Evolutionary conservation across 2,113 vertebrate genomes (phyloP).

Genomic region (Oncorhynchus mykiss): DNA sequence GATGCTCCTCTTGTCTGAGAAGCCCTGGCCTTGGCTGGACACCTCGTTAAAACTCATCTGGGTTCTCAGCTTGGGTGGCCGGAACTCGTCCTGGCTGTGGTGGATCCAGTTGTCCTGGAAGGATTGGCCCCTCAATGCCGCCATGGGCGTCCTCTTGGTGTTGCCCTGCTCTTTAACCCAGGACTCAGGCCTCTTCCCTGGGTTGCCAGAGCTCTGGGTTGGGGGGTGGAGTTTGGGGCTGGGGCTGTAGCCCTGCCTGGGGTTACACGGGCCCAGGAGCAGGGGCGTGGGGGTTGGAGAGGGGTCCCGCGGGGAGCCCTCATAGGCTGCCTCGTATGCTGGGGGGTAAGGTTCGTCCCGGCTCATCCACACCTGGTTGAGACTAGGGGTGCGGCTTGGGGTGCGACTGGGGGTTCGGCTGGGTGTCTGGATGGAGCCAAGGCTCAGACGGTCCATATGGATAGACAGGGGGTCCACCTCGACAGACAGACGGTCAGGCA

Average conservation of each 20-base stretch:
- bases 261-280: constrained; percentile 88
- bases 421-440: constrained; percentile 76
- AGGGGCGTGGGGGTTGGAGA: constrained; percentile 79
- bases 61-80: constrained; percentile 80
- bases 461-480: constrained; percentile 89
- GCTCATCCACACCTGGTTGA: constrained; percentile 93
- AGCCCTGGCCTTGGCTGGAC: constrained; percentile 75
- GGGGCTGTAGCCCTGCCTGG: constrained; percentile 85
- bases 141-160: constrained; percentile 81
- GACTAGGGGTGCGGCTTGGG: constrained; percentile 77
- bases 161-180: constrained; percentile 86
- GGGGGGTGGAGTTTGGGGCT: constrained; percentile 64
- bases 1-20: constrained; percentile 85
- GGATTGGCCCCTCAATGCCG: constrained; percentile 86
- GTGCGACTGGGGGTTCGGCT: constrained; percentile 75
- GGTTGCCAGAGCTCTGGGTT: constrained; percentile 64
- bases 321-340: constrained; percentile 61
- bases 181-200: constrained; percentile 75
- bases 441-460: constrained; percentile 94
- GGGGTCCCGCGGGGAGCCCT: constrained; percentile 76
- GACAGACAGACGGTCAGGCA: constrained; percentile 84
- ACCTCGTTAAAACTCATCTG: constrained; percentile 91
- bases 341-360: constrained; percentile 88
- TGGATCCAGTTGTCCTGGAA: constrained; percentile 88
- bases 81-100: constrained; percentile 83